These are phyloP conservation scores for Lophius piscatorius DNA, from an alignment of 2,113 vertebrate genomes.

Conservation along the genomic window DNA sequence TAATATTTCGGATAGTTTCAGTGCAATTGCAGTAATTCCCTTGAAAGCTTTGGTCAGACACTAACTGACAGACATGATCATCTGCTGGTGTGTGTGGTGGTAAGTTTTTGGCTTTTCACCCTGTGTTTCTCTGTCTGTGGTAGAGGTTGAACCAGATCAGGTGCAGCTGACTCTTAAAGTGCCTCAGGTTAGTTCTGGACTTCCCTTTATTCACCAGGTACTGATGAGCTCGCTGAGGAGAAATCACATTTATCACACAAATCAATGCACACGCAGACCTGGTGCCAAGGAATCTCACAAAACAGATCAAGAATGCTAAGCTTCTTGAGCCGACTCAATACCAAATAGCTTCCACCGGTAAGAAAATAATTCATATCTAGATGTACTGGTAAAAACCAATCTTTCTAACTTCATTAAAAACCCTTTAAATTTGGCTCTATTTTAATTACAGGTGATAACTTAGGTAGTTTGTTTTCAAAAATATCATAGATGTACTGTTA, in stretches of 20 bases:
- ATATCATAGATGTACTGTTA: no score
- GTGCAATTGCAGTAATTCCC: no score
- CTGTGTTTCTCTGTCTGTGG: constrained; percentile 75
- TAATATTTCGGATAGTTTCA: no score
- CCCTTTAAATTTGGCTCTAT: no score
- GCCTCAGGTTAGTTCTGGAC: constrained; percentile 63
- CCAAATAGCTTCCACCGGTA: no score
- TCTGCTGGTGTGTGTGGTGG: neutral
- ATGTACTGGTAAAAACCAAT: no score
- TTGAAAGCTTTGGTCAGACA: no score
- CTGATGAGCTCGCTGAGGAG: constrained; percentile 79
- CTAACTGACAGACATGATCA: neutral
- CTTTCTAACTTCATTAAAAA: no score
- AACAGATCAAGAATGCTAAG: neutral
- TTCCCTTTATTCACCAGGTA: constrained; percentile 83
- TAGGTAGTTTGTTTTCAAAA: no score
- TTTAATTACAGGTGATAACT: no score
- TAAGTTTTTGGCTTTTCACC: constrained; percentile 69
- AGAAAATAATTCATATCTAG: no score
- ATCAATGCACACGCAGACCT: neutral
- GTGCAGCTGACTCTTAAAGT: constrained; percentile 85
- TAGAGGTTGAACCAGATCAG: constrained; percentile 89
- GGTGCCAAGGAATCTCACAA: neutral
- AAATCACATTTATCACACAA: constrained; percentile 10
- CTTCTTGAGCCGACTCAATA: no score